Percentiles rank a stretch among this genome's conserved stretches.
phyloP scores from a whole-genome alignment of 2,113 vertebrate species.

The Gallinago paraguaiae region DNA sequence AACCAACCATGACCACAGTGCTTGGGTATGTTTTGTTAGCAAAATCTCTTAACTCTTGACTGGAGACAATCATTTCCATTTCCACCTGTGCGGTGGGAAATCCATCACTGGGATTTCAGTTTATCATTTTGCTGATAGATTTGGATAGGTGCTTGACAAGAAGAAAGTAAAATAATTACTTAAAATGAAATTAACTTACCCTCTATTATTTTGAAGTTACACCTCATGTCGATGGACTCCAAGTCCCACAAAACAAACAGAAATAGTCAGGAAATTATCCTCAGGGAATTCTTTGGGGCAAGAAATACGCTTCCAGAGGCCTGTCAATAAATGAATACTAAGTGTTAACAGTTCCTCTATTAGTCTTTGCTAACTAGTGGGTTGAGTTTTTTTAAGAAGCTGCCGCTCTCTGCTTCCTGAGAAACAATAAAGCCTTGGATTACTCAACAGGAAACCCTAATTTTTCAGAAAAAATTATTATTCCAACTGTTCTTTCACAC shows the following conservation, averaged over 20 bases:
- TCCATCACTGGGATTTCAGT: background rate
- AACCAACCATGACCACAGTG: background rate
- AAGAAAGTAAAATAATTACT: background rate
- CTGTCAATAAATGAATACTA: background rate
- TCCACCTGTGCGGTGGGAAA: background rate
- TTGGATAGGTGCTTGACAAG: background rate
- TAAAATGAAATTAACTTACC: background rate
- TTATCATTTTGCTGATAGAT: background rate
- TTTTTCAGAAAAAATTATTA: slow-evolving; percentile 4
- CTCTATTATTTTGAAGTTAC: background rate
- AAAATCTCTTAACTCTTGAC: background rate
- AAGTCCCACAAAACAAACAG: background rate
- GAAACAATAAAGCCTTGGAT: background rate
- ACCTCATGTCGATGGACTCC: background rate
- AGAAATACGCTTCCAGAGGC: background rate
- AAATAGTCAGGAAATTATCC: background rate
- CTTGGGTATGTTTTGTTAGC: background rate
- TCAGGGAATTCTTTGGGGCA: background rate
- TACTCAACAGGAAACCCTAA: background rate
- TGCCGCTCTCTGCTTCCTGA: background rate
- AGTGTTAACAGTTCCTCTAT: background rate
- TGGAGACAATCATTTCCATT: background rate
- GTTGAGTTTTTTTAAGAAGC: background rate
- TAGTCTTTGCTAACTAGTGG: background rate
- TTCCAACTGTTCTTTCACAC: background rate